A percentile compares a stretch with the other conserved stretches of the same genome.
Conservation (phyloP, 2,888 invertebrate genomes). For the Limenitis camilla region DNA sequence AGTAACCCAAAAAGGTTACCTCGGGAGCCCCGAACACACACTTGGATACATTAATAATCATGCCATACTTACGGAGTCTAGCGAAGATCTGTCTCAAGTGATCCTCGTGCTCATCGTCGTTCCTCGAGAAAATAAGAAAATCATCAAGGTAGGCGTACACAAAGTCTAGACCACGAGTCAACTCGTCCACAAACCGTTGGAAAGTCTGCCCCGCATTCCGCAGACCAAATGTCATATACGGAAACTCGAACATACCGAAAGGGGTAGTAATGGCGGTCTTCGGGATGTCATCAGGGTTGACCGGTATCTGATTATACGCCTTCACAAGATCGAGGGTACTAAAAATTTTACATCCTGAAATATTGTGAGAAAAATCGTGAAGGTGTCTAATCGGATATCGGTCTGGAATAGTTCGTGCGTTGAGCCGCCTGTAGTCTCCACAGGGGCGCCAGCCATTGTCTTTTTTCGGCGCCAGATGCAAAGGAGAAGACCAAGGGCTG, state of each 20-base stretch:
- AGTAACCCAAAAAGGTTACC: no score
- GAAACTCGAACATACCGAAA: conserved; percentile 18
- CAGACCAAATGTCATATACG: no score
- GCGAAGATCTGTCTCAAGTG: no score
- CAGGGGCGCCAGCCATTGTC: conserved; percentile 32
- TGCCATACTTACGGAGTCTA: no score
- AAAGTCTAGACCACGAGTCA: no score
- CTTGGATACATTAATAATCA: no score
- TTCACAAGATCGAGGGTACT: conserved; percentile 36
- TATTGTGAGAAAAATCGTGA: conserved; percentile 33
- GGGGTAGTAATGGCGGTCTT: conserved; percentile 24
- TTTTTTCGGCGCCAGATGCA: conserved; percentile 17
- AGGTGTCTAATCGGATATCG: conserved; percentile 38
- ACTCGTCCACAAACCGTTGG: no score
- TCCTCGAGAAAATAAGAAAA: no score
- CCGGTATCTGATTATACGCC: conserved; percentile 29
- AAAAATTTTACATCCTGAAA: conserved; percentile 31
- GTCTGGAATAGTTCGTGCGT: conserved; percentile 23
- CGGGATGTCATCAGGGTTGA: conserved; percentile 14
- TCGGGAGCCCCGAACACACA: no score
- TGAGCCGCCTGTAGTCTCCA: conserved; percentile 28
- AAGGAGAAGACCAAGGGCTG: conserved; percentile 10
- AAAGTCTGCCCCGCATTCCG: no score
- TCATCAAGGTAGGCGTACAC: no score
- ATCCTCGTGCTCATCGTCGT: no score